These are phyloP conservation scores for Ptychadena robeensis DNA, from an alignment of 2,797 vertebrate genomes.

Conservation along the genomic window DNA sequence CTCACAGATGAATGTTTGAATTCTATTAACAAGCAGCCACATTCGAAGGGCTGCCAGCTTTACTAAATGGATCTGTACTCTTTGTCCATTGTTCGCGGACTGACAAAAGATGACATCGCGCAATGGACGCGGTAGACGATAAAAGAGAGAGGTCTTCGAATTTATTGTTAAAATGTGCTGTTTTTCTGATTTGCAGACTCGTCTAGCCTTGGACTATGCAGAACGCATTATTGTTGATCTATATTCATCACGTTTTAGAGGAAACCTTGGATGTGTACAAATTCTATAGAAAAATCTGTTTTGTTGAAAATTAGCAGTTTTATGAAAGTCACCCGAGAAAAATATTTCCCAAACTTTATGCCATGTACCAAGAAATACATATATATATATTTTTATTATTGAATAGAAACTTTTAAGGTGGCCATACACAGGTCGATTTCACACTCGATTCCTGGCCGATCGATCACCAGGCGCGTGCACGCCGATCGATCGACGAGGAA, in stretches of 20 bases:
- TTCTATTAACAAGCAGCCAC: constrained; percentile 19
- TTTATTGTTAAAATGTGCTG: not conserved
- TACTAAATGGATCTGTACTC: constrained; percentile 26
- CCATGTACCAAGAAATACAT: too few relatives aligned
- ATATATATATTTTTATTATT: too few relatives aligned
- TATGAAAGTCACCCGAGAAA: not conserved
- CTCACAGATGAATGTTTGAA: constrained; percentile 43
- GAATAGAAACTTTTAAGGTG: too few relatives aligned
- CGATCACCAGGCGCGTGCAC: too few relatives aligned
- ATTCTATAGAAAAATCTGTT: not conserved
- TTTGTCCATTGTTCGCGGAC: constrained; percentile 20
- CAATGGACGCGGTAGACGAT: not conserved
- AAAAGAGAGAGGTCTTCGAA: not conserved
- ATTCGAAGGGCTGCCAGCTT: not conserved
- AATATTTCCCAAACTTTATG: not conserved
- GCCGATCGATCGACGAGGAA: too few relatives aligned
- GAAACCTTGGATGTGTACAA: not conserved
- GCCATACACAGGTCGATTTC: too few relatives aligned
- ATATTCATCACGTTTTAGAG: not conserved
- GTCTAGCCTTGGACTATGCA: not conserved
- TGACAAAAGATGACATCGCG: constrained; percentile 47
- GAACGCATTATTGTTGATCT: not conserved
- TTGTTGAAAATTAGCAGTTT: not conserved
- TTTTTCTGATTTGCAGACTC: not conserved
- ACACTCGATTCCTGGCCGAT: too few relatives aligned